Evolutionary conservation across 2,888 invertebrate species (phyloP), one percentile per base, ranked within the genome.

Genomic region (Sphaerophoria taeniata): DNA sequence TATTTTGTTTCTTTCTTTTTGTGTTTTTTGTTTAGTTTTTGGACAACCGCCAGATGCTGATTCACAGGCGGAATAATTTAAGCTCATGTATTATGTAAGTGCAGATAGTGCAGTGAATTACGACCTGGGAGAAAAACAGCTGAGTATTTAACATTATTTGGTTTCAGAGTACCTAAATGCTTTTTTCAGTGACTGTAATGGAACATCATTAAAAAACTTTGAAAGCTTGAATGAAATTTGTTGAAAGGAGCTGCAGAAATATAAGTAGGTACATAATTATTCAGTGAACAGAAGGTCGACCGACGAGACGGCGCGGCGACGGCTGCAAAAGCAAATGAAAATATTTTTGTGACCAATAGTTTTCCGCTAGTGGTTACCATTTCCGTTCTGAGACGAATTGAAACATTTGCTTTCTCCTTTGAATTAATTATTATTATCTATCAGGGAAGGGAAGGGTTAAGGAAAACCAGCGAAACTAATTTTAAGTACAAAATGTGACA

Each of bases 61-160:
- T 67, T 14, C 58, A 58, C 65, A 56, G 56, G 63, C 16, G 14
- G 49, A 65, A 65, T 65, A 65, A 65, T 65, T 65, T 47, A 58
- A 39, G 39, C 49, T 14, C 31, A 33, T 55, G 14, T 45, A 74
- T n/a, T n/a, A n/a, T n/a, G n/a, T n/a, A n/a, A 39, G 58, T 65
- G 65, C 47, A 67, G 55, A 67, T 49, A 58, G 49, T 39, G 47
- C 39, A 51, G 67, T 51, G 39, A 58, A 75, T 75, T 67, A 75
- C 36, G 9, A n/a, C 45, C 56, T 24, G 7, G 34, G 34, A 34
- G 11, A 2, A 36, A 43, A 14, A 14, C 11, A 36, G 51, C 39
- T 72, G 49, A n/a, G 31, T 39, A 60, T 24, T 2, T 34, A 31
- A n/a, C 45, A n/a, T 63, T 63, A 33, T 63, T 45, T 60, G 39